These are phyloP conservation scores for Gymnocephalus cernua DNA, from an alignment of 2,113 vertebrate species.

Conservation along the genomic window DNA sequence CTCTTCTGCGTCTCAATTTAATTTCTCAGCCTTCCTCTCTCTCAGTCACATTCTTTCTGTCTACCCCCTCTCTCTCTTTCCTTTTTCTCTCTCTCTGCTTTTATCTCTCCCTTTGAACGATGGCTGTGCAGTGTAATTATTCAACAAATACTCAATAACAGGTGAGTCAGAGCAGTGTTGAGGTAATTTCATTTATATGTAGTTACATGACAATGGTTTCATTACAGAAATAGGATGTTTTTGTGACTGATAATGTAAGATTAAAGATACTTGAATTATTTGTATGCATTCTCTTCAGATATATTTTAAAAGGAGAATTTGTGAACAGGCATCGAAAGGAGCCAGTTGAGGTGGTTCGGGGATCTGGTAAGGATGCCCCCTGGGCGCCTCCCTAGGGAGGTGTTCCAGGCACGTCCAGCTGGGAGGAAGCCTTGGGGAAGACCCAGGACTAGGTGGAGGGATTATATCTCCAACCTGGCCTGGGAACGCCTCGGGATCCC, in stretches of 20 bases:
- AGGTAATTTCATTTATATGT: conserved; percentile 7
- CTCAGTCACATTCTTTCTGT: conserved; percentile 47
- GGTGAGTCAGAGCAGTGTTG: conserved; percentile 28
- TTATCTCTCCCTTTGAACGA: conserved; percentile 36
- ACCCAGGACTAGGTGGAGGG: too few species aligned
- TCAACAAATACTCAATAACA: conserved; percentile 41
- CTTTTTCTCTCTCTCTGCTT: conserved; percentile 10
- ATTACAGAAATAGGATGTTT: conserved; percentile 22
- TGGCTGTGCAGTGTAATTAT: conserved; percentile 32
- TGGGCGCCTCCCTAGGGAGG: too few species aligned
- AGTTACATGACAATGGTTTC: conserved; percentile 21
- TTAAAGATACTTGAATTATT: conserved; percentile 6
- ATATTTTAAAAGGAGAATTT: conserved; percentile 21
- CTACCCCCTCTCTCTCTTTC: neutral
- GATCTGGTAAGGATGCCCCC: too few species aligned
- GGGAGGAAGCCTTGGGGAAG: too few species aligned
- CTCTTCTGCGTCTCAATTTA: conserved; percentile 62
- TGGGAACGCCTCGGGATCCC: too few species aligned
- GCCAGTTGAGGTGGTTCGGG: too few species aligned
- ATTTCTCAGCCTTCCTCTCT: conserved; percentile 57
- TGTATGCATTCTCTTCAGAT: conserved; percentile 14
- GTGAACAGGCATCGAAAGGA: conserved; percentile 36
- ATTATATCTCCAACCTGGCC: too few species aligned
- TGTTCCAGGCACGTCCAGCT: too few species aligned
- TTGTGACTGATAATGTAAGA: conserved; percentile 20